Evolutionary conservation across 2,113 vertebrate genomes (phyloP).

Genomic region (Phaethornis superciliosus): DNA sequence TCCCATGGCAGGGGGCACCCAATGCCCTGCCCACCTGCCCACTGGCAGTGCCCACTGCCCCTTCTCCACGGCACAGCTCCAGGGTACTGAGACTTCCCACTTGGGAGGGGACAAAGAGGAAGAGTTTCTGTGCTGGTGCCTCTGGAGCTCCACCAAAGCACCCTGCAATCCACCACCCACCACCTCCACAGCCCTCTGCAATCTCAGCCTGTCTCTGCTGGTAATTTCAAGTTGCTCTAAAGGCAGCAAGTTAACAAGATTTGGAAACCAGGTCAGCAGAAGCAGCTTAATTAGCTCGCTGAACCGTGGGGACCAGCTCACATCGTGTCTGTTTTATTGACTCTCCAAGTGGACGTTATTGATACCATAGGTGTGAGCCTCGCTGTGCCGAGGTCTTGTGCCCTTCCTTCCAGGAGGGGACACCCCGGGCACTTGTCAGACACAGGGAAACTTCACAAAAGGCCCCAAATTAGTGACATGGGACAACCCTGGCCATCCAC

Average conservation of each 20-base stretch:
- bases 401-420: neutral
- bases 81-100: fast-evolving
- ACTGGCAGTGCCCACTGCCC: fast-evolving
- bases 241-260: slow-evolving; percentile 54
- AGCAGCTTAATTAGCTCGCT: slow-evolving; percentile 53
- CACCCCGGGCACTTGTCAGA: neutral
- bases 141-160: neutral
- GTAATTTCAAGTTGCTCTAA: slow-evolving; percentile 38
- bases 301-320: slow-evolving; percentile 49
- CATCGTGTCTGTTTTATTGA: neutral
- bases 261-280: slow-evolving; percentile 64
- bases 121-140: neutral
- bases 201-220: neutral
- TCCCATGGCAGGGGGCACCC: neutral
- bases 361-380: fast-evolving
- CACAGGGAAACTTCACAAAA: neutral
- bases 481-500: neutral
- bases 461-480: fast-evolving
- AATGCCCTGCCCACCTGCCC: neutral
- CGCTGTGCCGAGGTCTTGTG: fast-evolving
- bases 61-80: fast-evolving
- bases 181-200: neutral
- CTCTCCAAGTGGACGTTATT: neutral
- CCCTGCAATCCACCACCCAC: neutral
- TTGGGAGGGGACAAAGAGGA: neutral